These are phyloP conservation scores for Spatulosminthurus flaviceps DNA, from an alignment of 2,888 invertebrate genomes.

Conservation along the genomic window DNA sequence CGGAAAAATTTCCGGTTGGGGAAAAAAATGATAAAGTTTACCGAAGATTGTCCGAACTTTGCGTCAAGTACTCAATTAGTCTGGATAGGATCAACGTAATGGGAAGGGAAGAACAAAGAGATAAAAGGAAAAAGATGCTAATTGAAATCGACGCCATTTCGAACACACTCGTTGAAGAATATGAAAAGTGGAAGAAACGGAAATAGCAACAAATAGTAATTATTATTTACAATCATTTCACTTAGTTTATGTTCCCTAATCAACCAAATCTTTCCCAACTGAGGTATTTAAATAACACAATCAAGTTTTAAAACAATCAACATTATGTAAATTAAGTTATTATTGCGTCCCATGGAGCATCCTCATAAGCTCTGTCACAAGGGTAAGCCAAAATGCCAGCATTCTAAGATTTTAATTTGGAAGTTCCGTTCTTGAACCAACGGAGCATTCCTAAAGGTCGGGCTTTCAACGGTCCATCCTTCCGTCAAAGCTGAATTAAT, in stretches of 20 bases:
- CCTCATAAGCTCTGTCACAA: neutral
- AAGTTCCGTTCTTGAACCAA: constrained; percentile 94
- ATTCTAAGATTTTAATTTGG: constrained; percentile 95
- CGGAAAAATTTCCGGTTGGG: neutral
- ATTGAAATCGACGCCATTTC: neutral
- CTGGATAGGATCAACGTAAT: constrained; percentile 18
- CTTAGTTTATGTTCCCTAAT: too few relatives aligned
- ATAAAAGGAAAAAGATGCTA: neutral
- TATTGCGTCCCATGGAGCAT: too few relatives aligned
- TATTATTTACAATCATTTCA: too few relatives aligned
- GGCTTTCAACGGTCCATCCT: constrained; percentile 93
- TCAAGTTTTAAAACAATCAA: too few relatives aligned
- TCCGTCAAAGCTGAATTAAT: constrained; percentile 96
- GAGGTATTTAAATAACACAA: too few relatives aligned
- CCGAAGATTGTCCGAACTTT: neutral
- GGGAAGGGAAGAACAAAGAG: neutral
- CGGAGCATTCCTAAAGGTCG: constrained; percentile 95
- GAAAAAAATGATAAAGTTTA: neutral
- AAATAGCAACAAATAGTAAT: too few relatives aligned
- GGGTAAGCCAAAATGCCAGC: constrained; percentile 84
- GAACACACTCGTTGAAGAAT: neutral
- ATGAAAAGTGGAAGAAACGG: neutral
- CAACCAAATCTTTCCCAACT: too few relatives aligned
- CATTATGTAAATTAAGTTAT: too few relatives aligned
- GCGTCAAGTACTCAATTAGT: constrained; percentile 8